Evolutionary conservation across 2,797 vertebrate genomes (phyloP).

Genomic region (Ficedula albicollis): DNA sequence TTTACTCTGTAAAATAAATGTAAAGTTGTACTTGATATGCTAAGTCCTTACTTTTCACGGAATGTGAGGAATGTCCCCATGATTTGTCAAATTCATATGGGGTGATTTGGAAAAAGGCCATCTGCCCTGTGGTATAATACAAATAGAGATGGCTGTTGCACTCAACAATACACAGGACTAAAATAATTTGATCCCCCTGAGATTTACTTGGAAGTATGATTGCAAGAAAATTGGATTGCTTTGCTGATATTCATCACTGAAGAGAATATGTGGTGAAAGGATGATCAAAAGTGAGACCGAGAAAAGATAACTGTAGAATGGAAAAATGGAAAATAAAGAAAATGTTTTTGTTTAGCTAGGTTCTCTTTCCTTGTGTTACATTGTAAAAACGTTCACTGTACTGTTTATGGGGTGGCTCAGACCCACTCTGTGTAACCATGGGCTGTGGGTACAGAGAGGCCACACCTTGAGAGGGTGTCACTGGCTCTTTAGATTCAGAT

Average conservation of each 20-base stretch:
- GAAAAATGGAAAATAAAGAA: background rate
- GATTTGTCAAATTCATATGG: background rate
- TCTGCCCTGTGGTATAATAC: background rate
- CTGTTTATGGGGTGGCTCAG: background rate
- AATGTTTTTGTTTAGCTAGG: background rate
- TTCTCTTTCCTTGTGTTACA: background rate
- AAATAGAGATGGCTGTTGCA: background rate
- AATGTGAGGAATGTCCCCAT: background rate
- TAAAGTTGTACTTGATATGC: background rate
- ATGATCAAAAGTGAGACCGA: background rate
- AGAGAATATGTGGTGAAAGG: background rate
- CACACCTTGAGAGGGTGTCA: too few species aligned
- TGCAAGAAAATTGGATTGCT: background rate
- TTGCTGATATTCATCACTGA: background rate
- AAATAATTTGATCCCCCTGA: background rate
- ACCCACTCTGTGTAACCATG: background rate
- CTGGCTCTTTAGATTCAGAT: background rate
- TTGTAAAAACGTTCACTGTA: background rate
- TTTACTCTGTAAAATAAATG: background rate
- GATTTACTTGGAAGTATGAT: background rate
- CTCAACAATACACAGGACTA: background rate
- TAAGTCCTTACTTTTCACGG: background rate
- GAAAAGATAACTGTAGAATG: background rate
- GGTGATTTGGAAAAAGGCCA: background rate
- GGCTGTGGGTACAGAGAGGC: background rate